phyloP scores from a whole-genome alignment of 1,140 invertebrate species.

The Vanessa tameamea region DNA sequence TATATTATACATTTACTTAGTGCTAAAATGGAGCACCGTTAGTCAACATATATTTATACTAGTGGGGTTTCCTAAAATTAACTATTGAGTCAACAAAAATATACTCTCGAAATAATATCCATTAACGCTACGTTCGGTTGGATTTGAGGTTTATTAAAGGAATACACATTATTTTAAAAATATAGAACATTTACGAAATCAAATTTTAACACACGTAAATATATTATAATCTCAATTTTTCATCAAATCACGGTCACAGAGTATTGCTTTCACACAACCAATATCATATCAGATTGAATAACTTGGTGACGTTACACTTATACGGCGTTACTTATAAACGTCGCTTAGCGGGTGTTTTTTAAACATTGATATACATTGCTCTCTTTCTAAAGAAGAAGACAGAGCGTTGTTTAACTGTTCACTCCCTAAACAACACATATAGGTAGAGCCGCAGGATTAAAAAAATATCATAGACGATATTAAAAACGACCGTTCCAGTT shows the following conservation, averaged over 20 bases:
- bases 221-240: background rate
- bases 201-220: background rate
- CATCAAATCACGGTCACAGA: background rate
- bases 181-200: slow-evolving; percentile 5
- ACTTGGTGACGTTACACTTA: background rate
- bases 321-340: background rate
- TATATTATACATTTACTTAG: slow-evolving; percentile 12
- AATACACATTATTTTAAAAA: slow-evolving; percentile 1
- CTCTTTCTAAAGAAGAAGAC: too few species aligned
- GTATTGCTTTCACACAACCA: background rate
- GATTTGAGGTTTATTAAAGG: background rate
- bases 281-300: background rate
- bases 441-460: background rate
- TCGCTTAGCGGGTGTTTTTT: too few species aligned
- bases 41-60: slow-evolving; percentile 12
- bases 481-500: background rate
- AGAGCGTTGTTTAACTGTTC: too few species aligned
- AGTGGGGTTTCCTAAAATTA: slow-evolving; percentile 5
- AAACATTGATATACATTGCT: too few species aligned
- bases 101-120: slow-evolving; percentile 12
- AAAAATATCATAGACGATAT: background rate
- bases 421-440: too few species aligned
- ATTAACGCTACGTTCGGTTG: background rate
- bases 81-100: slow-evolving; percentile 12
- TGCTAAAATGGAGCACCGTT: slow-evolving; percentile 27